Evolutionary conservation across 2,113 vertebrate genomes (phyloP), one percentile per base, ranked within the genome.

Genomic region (Semnopithecus entellus): DNA sequence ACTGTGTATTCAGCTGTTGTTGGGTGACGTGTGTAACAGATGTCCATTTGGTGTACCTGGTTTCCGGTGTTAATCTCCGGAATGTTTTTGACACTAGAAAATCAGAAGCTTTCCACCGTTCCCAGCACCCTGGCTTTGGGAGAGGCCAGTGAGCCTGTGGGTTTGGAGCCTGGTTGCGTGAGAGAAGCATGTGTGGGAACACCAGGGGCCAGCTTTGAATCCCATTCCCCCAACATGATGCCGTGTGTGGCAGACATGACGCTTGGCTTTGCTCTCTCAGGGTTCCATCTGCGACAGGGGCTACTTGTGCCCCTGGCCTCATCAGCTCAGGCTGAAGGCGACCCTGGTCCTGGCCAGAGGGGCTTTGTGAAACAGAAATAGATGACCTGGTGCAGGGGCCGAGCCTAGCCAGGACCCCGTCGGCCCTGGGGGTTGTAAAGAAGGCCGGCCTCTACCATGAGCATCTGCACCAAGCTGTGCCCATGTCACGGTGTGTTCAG

Each of bases 401-500:
- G 25, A 5, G 5, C 57, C 59, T 8, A 66, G 25, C 32, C 55
- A 3, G 64, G 52, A 9, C 30, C 3, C 38, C n/a, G n/a, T 16
- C 22, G 27, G 82, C 5, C 35, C 35, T 11, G 7, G 30, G 48
- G 2, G 0, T 9, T 1, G 1, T 7, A 0, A 3, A 20, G n/a
- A 12, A 0, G 23, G 32, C 12, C 0, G 13, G 6, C 1, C 13
- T 5, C 0, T 22, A 59, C 32, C 22, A 25, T 0, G 14, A 12
- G 23, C 22, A 1, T 0, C 43, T 17, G 1, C 8, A 57, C 55
- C 55, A 64, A 64, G 61, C 61, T 30, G 61, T 35, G 14, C 14
- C 7, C 8, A 3, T 10, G 0, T 3, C 52, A 1, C 1, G 0
- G 22, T 4, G 3, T 38, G 38, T 35, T 3, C 8, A 0, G 57